Evolutionary conservation across 2,888 invertebrate genomes (phyloP).

Genomic region (Eupithecia dodoneata): DNA sequence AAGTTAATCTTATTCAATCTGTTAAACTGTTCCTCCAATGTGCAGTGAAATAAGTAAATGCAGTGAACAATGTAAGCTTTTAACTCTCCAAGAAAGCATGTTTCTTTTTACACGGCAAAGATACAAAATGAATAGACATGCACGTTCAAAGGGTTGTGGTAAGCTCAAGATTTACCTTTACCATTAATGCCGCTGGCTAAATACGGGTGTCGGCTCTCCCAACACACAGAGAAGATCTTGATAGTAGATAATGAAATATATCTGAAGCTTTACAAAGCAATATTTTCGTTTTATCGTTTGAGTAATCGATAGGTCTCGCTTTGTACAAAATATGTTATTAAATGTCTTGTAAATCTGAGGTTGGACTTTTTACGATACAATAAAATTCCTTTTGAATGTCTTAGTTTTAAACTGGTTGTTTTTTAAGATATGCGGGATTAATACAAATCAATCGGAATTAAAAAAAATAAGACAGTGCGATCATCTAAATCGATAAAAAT

Average conservation of each 20-base stretch:
- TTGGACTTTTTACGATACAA: background rate
- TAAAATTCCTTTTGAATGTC: background rate
- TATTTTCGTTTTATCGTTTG: background rate
- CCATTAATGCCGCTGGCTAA: conserved; percentile 18
- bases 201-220: background rate
- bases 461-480: too few species aligned
- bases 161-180: conserved; percentile 17
- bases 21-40: background rate
- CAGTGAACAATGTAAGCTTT: background rate
- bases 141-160: conserved; percentile 37
- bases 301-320: background rate
- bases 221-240: conserved; percentile 6
- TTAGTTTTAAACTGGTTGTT: too few species aligned
- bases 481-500: background rate
- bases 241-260: background rate
- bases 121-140: conserved; percentile 52
- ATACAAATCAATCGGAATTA: too few species aligned
- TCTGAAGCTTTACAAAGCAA: background rate
- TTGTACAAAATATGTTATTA: background rate
- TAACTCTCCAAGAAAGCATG: background rate
- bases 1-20: background rate
- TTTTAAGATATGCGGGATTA: too few species aligned
- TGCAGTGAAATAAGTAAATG: background rate
- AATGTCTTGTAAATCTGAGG: background rate
- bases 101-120: conserved; percentile 41